phyloP scores from a whole-genome alignment of 2,888 invertebrate species.

The Chrysomela aeneicollis region DNA sequence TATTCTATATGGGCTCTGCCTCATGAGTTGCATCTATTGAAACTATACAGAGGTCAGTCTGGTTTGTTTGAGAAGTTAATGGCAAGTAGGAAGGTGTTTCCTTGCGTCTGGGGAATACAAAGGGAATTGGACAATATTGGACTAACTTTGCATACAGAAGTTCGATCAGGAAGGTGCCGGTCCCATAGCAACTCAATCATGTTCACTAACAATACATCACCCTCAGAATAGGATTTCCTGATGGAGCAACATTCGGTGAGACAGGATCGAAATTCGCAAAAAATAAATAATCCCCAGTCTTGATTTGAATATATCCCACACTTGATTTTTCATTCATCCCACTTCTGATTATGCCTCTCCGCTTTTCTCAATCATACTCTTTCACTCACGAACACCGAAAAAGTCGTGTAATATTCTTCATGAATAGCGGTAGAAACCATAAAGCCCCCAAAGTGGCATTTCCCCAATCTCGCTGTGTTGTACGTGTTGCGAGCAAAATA shows the following conservation, averaged over 20 bases:
- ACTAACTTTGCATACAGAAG: background rate
- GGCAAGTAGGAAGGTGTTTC: background rate
- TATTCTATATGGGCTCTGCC: background rate
- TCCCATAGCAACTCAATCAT: background rate
- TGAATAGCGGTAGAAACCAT: conserved; percentile 30
- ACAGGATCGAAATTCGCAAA: too few species aligned
- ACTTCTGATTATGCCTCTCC: background rate
- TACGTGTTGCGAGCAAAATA: conserved; percentile 44
- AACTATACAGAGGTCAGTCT: conserved; percentile 19
- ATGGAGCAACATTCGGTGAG: too few species aligned
- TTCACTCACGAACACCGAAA: conserved; percentile 8
- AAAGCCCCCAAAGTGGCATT: conserved; percentile 31
- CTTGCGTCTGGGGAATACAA: conserved; percentile 4
- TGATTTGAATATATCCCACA: background rate
- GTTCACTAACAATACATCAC: background rate
- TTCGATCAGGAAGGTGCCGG: background rate
- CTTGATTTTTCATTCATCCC: background rate
- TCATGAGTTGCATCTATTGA: conserved; percentile 9
- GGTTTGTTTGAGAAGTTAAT: conserved; percentile 19
- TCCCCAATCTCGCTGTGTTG: conserved; percentile 34
- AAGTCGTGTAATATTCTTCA: conserved; percentile 13
- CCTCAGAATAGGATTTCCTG: too few species aligned
- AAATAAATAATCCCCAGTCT: too few species aligned
- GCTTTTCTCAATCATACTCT: background rate
- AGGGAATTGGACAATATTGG: conserved; percentile 1